A percentile compares a stretch with the other conserved stretches of the same genome.
Evolutionary conservation across 2,888 invertebrate species (phyloP).

Genomic region (Campoplex nolae): DNA sequence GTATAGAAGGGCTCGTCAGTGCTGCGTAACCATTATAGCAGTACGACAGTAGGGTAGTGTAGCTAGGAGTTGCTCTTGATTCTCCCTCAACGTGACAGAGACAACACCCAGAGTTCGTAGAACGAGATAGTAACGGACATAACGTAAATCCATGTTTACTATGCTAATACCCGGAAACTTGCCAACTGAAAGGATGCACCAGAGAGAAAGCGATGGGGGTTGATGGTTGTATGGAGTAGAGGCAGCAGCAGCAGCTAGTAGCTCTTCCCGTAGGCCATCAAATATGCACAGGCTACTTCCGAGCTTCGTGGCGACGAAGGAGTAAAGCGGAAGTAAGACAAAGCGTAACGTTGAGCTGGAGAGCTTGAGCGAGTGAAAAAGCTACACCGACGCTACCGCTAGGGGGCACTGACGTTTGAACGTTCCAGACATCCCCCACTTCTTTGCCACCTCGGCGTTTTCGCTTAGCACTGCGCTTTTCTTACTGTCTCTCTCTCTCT

Average conservation of each 20-base stretch:
- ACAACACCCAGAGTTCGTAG: slow-evolving; percentile 51
- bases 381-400: slow-evolving; percentile 41
- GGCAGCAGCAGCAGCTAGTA: slow-evolving; percentile 46
- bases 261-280: slow-evolving; percentile 73
- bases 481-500: neutral
- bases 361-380: slow-evolving; percentile 29
- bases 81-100: slow-evolving; percentile 52
- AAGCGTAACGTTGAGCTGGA: slow-evolving; percentile 41
- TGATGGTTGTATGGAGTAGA: slow-evolving; percentile 42
- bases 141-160: slow-evolving; percentile 83
- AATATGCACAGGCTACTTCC: slow-evolving; percentile 81
- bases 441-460: neutral
- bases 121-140: slow-evolving; percentile 72
- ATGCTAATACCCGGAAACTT: slow-evolving; percentile 82
- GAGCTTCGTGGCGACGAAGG: slow-evolving; percentile 69
- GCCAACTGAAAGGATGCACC: slow-evolving; percentile 79
- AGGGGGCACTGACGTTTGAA: slow-evolving; percentile 18
- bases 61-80: slow-evolving; percentile 29
- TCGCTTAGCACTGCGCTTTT: slow-evolving; percentile 5
- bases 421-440: neutral
- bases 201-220: slow-evolving; percentile 71
- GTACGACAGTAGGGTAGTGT: neutral
- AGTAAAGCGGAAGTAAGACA: slow-evolving; percentile 60
- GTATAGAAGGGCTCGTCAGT: slow-evolving; percentile 50
- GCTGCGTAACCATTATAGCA: slow-evolving; percentile 28